Evolutionary conservation across 2,888 invertebrate species (phyloP), one percentile per base, ranked within the genome.

Genomic region (Pogonocherus hispidulus): DNA sequence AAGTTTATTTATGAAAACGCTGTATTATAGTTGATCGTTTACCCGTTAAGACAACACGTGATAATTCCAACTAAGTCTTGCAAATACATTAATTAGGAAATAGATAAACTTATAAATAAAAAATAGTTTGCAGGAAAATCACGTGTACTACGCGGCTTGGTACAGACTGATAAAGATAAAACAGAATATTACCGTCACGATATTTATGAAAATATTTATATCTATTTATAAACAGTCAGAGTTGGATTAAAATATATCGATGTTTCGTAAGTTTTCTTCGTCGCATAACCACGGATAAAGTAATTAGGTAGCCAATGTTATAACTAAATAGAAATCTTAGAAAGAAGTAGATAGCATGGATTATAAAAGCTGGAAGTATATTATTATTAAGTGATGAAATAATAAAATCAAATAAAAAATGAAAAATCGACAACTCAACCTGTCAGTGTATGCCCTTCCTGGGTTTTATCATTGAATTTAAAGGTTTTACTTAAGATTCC

Each of bases 41-140:
- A 41, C n/a, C n/a, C 23, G 41, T 41, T 27, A 41, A n/a, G 11
- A 41, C n/a, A 14, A n/a, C 41, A 41, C 41, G 41, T 41, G 41
- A 41, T 41, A 41, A 14, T 14, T 41, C 41, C 1, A 41, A 14
- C 41, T 41, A 11, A 1, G n/a, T 41, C 1, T 41, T 41, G n/a
- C 41, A 32, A 32, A 32, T 32, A 41, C 14, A 41, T 16, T 41
- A 41, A 41, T 41, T 41, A 41, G 41, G 41, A 41, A 41, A 41
- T 41, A 41, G 41, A 41, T 41, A 41, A 41, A 41, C 5, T 41
- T 41, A 41, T 41, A 41, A 41, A 41, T 41, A 22, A 23, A 46
- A 51, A 51, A 51, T 23, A 23, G 6, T 51, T 22, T 51, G 23
- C n/a, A n/a, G 51, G 51, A 51, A 51, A 51, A 51, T 51, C n/a